Evolutionary conservation across 2,113 vertebrate genomes (phyloP), one percentile per base, ranked within the genome.

Genomic region (Cyprinodon variegatus): DNA sequence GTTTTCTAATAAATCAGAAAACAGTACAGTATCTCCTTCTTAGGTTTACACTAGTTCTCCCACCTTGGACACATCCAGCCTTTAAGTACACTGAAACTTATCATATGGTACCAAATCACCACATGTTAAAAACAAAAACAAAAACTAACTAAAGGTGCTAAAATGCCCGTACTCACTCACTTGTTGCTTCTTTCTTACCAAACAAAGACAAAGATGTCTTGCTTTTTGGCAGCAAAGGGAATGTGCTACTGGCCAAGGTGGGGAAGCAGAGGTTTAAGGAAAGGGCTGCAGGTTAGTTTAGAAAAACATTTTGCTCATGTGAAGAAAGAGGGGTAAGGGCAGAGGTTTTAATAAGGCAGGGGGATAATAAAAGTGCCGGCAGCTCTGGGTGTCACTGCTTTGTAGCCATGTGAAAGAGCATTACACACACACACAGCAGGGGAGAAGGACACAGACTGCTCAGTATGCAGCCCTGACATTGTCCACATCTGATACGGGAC

Each of bases 391-490:
- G 96, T 95, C 86, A 85, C 85, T 73, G 72, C 74, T 73, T 83
- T 66, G 72, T 17, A 80, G 70, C 67, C 74, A 76, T 48, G 74
- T 73, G 74, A 74, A 85, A 79, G 71, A 78, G 60, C 74, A 77
- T 96, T 53, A 85, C 96, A 95, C 96, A 96, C 96, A 97, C 96
- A 89, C 96, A 96, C 94, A 88, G 95, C 84, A 96, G 96, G 96
- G 96, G 95, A 95, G 97, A 98, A 99, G 97, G 97, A 97, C 97
- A 97, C 93, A 90, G 94, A 94, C 97, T 99, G 96, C 97, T 99
- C 97, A 98, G 97, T 98, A 99, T 99, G 97, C 98, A 99, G 97
- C 96, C 96, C 96, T 99, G 98, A 99, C 98, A 99, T 99, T 99
- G 98, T 97, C 96, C 96, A 96, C 96, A 98, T 97, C 97, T 98